These are phyloP conservation scores for Crypturellus tataupa DNA, from an alignment of 2,797 vertebrate genomes.

Conservation along the genomic window DNA sequence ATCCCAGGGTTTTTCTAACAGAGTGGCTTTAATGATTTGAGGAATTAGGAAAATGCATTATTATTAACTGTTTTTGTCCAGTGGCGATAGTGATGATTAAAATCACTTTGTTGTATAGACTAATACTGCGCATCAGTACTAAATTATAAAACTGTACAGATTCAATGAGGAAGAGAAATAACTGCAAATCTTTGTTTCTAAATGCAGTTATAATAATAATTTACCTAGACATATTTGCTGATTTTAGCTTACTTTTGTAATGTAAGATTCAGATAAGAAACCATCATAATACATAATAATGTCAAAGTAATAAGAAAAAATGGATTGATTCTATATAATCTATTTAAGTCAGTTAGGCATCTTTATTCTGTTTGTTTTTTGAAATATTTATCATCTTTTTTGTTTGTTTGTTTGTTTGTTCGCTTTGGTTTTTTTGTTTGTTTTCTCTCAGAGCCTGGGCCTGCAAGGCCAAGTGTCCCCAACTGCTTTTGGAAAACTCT, in stretches of 20 bases:
- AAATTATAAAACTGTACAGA: not conserved
- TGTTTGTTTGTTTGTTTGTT: not conserved
- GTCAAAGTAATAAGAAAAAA: constrained; percentile 13
- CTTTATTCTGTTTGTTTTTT: not conserved
- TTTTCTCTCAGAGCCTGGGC: constrained; percentile 9
- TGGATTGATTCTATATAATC: not conserved
- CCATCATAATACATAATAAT: not conserved
- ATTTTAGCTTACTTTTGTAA: not conserved
- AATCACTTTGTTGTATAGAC: not conserved
- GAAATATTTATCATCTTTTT: not conserved
- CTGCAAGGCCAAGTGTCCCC: constrained; percentile 57
- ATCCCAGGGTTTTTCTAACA: constrained; percentile 74
- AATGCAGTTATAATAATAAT: constrained; percentile 27
- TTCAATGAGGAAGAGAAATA: not conserved
- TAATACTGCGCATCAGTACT: not conserved
- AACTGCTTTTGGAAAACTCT: constrained; percentile 41
- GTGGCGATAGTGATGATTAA: not conserved
- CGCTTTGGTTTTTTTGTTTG: not conserved
- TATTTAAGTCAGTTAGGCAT: not conserved
- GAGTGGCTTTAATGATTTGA: constrained; percentile 87
- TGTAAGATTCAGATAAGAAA: not conserved
- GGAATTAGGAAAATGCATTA: constrained; percentile 72
- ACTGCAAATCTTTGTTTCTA: not conserved
- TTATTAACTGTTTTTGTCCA: constrained; percentile 29
- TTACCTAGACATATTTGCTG: constrained; percentile 55